Evolutionary conservation across 2,113 vertebrate genomes (phyloP).

Genomic region (Aplodontia rufa): DNA sequence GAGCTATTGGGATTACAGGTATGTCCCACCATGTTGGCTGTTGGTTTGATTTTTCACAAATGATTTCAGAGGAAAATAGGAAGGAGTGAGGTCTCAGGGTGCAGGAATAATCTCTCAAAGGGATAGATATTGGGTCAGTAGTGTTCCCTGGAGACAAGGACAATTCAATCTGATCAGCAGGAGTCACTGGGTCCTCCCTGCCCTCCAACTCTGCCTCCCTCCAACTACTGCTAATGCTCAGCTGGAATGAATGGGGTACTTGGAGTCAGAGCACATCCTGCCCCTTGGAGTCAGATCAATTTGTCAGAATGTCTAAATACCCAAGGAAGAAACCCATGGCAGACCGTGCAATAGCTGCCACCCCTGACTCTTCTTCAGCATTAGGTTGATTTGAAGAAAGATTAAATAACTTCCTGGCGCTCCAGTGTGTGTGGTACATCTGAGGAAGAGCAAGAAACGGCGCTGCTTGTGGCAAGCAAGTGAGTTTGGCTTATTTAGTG

Average conservation of each 20-base stretch:
- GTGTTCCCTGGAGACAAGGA: neutral
- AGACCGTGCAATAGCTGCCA: too few relatives aligned
- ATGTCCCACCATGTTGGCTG: neutral
- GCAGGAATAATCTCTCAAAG: neutral
- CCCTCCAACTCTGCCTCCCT: neutral
- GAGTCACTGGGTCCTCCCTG: neutral
- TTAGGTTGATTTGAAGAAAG: neutral
- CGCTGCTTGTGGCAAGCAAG: neutral
- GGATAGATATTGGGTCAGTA: neutral
- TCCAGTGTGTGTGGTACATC: neutral
- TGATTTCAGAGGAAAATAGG: neutral
- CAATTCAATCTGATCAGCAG: neutral
- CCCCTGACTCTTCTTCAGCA: neutral
- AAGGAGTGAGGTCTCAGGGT: neutral
- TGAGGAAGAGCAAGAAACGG: neutral
- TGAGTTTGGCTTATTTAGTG: neutral
- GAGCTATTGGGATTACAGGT: neutral
- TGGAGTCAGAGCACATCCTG: neutral
- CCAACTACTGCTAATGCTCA: neutral
- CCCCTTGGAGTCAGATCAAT: neutral
- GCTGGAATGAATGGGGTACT: too few relatives aligned
- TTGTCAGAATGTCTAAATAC: neutral
- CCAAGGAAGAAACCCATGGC: neutral
- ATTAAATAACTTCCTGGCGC: neutral
- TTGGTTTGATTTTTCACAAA: neutral